phyloP scores from a whole-genome alignment of 1,140 invertebrate species.

The Colletes gigas region DNA sequence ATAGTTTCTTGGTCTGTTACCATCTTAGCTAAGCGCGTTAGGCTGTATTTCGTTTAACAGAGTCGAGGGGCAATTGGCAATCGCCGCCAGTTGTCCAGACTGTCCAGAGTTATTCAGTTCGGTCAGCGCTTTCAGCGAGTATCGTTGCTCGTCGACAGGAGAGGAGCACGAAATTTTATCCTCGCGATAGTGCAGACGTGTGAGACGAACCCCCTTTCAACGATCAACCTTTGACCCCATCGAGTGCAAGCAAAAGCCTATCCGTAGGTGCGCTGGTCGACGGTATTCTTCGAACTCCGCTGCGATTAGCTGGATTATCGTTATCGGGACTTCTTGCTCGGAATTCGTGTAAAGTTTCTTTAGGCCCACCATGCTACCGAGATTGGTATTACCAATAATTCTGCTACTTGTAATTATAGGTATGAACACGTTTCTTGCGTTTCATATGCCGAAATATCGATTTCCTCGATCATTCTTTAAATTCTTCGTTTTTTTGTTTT shows the following conservation, averaged over 20 bases:
- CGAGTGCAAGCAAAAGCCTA: slow-evolving; percentile 42
- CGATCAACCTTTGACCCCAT: slow-evolving; percentile 48
- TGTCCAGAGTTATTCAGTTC: slow-evolving; percentile 32
- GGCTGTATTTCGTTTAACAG: slow-evolving; percentile 48
- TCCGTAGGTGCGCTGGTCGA: slow-evolving; percentile 39
- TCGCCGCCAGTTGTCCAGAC: slow-evolving; percentile 13
- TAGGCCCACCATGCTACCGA: slow-evolving; percentile 52
- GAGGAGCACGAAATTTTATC: slow-evolving; percentile 16
- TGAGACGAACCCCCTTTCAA: slow-evolving; percentile 27
- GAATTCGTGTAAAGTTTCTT: slow-evolving; percentile 21
- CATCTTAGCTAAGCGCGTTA: slow-evolving; percentile 39
- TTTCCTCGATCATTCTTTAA: neutral
- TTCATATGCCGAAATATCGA: neutral
- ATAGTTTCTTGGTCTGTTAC: slow-evolving; percentile 37
- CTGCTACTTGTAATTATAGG: slow-evolving; percentile 60
- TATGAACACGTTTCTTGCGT: slow-evolving; percentile 39
- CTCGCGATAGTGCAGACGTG: slow-evolving; percentile 34
- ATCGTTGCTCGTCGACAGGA: slow-evolving; percentile 16
- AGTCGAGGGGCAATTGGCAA: slow-evolving; percentile 23
- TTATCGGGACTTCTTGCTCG: slow-evolving; percentile 12
- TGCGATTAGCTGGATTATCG: slow-evolving; percentile 46
- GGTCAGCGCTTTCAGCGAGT: slow-evolving; percentile 31
- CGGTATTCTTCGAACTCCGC: slow-evolving; percentile 36
- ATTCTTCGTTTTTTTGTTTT: neutral
- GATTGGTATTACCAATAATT: slow-evolving; percentile 32